Percentiles rank a stretch among this genome's conserved stretches.
phyloP scores from a whole-genome alignment of 1,140 invertebrate genomes.

The Bombus haemorrhoidalis region DNA sequence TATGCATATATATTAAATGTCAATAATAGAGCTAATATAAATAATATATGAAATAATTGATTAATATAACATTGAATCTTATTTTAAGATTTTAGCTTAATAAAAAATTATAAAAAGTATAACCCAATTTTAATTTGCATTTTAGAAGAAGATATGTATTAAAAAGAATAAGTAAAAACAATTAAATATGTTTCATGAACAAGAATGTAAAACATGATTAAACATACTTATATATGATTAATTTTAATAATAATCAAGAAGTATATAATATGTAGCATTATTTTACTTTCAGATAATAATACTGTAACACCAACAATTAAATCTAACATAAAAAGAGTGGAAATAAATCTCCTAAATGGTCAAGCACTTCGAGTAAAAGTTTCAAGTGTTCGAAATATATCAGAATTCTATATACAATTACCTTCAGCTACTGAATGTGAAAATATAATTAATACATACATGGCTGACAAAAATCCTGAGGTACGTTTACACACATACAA shows the following conservation, averaged over 20 bases:
- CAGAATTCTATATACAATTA: slow-evolving; percentile 79
- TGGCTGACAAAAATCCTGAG: slow-evolving; percentile 70
- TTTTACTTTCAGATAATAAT: slow-evolving; percentile 42
- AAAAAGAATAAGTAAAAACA: neutral
- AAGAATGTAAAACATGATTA: neutral
- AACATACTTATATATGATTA: neutral
- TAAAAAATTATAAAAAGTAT: neutral
- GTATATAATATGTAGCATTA: neutral
- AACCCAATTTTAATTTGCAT: neutral
- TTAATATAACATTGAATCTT: neutral
- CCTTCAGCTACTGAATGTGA: slow-evolving; percentile 71
- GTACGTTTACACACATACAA: slow-evolving; percentile 58
- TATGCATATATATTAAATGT: neutral
- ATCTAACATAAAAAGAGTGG: slow-evolving; percentile 62
- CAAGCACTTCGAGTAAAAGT: slow-evolving; percentile 77
- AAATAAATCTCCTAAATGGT: slow-evolving; percentile 75
- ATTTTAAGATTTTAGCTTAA: no score
- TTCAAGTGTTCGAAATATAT: slow-evolving; percentile 71
- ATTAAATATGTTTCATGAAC: neutral
- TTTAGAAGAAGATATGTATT: neutral
- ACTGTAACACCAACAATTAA: neutral
- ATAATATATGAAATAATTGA: neutral
- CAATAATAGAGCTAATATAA: neutral
- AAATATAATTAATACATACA: slow-evolving; percentile 67
- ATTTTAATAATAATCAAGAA: neutral